Base-by-base conservation (phyloP, 2,113 vertebrate genomes). In the Pedionomus torquatus region DNA sequence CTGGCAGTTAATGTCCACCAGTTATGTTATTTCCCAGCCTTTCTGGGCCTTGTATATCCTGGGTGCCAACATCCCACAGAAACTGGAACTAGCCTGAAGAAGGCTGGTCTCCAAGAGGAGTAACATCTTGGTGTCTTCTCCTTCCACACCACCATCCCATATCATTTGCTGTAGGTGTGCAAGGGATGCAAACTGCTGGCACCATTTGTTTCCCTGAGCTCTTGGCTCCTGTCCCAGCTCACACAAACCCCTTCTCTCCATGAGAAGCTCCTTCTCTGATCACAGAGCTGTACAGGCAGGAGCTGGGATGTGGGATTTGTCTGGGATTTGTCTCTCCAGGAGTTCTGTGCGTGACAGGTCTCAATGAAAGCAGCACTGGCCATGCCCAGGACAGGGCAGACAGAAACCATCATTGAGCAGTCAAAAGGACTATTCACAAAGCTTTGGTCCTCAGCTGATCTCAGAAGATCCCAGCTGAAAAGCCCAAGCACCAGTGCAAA, bases 311-410 rank as follows among this genome's bases (percentile, higher is more conserved):
- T 28, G 58, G 49, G 78, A 74, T 55, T 0, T n/a, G n/a, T n/a
- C n/a, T n/a, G n/a, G n/a, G n/a, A 0, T 7, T 35, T 44, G 18
- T 20, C 39, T 33, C 58, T 15, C 41, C 33, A 33, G 54, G 26
- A n/a, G 10, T 10, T 5, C 23, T 0, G 0, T 48, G 39, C 8
- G 24, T 49, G 64, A 30, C 23, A 6, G 15, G 12, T 90, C 15
- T 35, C n/a, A 52, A 57, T 28, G 76, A 65, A 70, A 82, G 28
- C n/a, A 58, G 46, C 41, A 33, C 51, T 19, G 44, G 8, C 37
- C 1, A 0, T 28, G 28, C 35, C 24, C 54, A 49, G 49, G 31
- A 17, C 0, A n/a, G 18, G 17, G 25, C 33, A 76, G 24, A 78
- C 17, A 43, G 31, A 65, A 88, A 20, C 20, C 43, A 39, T 5